phyloP scores from a whole-genome alignment of 2,888 invertebrate species.

The Meloe dianella region DNA sequence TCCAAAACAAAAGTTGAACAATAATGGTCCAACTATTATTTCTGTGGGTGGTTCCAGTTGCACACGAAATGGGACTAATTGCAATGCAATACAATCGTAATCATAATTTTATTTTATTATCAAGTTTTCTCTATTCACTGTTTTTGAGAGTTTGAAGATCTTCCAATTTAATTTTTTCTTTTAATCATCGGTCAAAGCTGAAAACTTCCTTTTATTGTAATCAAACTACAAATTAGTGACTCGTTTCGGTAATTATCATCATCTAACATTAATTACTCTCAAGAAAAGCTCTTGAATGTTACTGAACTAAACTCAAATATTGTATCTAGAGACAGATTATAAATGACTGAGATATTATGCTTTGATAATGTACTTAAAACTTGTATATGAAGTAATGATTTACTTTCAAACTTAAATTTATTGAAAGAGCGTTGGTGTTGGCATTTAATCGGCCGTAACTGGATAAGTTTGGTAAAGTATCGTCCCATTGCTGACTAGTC shows the following conservation, averaged over 20 bases:
- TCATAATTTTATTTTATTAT: neutral
- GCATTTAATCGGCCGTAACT: neutral
- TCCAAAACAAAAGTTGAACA: neutral
- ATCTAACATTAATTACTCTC: neutral
- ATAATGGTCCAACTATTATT: neutral
- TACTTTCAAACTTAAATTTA: slow-evolving; percentile 9
- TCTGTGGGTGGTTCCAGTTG: neutral
- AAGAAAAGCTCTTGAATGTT: neutral
- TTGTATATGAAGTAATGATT: slow-evolving; percentile 6
- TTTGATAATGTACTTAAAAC: slow-evolving; percentile 13
- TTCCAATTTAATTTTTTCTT: no score
- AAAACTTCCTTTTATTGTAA: neutral
- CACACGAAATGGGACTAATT: neutral
- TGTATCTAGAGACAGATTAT: neutral
- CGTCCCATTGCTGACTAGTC: slow-evolving; percentile 12
- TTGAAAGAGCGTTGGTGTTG: neutral
- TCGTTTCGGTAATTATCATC: neutral
- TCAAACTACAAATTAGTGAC: neutral
- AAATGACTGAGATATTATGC: slow-evolving; percentile 3
- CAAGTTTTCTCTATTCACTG: neutral
- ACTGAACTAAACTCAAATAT: neutral
- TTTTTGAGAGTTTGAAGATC: no score
- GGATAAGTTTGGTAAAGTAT: slow-evolving; percentile 14
- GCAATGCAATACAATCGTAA: neutral
- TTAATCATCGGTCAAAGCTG: no score